Base-by-base conservation (phyloP, 2,113 vertebrate genomes). In the Salvelinus sp. region DNA sequence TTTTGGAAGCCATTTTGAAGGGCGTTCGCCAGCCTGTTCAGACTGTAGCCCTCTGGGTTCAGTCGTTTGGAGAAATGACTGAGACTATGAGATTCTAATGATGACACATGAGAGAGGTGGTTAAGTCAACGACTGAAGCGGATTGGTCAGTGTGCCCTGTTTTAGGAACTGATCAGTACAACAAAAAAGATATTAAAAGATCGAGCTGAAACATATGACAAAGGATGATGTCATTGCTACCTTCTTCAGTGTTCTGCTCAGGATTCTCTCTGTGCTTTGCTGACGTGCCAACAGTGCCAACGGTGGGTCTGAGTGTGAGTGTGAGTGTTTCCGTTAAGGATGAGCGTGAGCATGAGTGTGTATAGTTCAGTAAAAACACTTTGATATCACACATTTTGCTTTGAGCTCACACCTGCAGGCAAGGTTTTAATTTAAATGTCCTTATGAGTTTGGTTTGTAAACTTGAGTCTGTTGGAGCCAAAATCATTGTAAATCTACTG, bases 281-380 rank as follows among this genome's bases (percentile, higher is more conserved):
- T 89, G 78, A 82, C 76, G 84, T 81, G 86, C 87, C 91, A 81
- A 84, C 79, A 76, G 92, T 91, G 91, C 90, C 90, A 78, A 78
- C 64, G 73, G 73, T 76, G 30, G 38, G 0, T 83, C 70, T 69
- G 67, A 62, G 58, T 86, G 67, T 77, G 62, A 72, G 50, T 73
- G 64, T 78, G 58, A 69, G 28, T n/a, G 33, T 58, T 50, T 67
- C 57, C 30, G 23, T 60, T 60, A 14, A 23, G 16, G 14, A 27
- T 73, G 18, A 20, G 58, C 33, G 72, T 10, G 58, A 54, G 60
- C 71, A 78, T 64, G 58, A 72, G 64, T 16, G 64, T 69, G 23
- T 48, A 27, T 28, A 23, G 20, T 23, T 77, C 27, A 65, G 16
- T 69, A 25, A 18, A 30, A 44, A 27, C 16, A 67, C 14, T 18